These are phyloP conservation scores for Octodonta nipae DNA, from an alignment of 2,888 invertebrate species.

Conservation along the genomic window DNA sequence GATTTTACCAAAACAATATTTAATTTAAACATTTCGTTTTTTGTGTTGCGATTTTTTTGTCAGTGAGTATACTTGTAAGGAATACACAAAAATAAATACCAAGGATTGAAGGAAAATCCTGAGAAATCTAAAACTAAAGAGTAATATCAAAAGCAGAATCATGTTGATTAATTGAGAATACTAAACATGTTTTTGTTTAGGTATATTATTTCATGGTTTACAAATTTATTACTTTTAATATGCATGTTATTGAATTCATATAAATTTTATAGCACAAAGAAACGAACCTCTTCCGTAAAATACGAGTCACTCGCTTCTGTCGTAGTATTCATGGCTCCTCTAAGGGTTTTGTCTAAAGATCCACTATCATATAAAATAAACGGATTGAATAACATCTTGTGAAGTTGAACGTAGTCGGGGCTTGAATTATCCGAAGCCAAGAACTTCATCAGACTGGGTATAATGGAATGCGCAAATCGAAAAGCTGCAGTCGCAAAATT, in stretches of 20 bases:
- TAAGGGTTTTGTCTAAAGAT: slow-evolving; percentile 50
- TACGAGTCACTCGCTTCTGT: slow-evolving; percentile 49
- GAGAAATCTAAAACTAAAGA: no score
- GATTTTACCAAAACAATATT: no score
- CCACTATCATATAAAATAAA: slow-evolving; percentile 50
- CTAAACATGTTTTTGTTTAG: not conserved
- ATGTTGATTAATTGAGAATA: no score
- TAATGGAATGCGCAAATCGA: slow-evolving; percentile 76
- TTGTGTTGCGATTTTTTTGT: no score
- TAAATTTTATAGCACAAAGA: no score
- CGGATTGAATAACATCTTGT: slow-evolving; percentile 70
- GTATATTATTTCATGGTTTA: no score
- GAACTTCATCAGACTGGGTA: slow-evolving; percentile 62
- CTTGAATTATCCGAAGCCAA: slow-evolving; percentile 40
- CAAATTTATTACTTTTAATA: not conserved
- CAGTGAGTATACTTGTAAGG: no score
- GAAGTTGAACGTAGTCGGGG: slow-evolving; percentile 54
- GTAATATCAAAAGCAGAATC: no score
- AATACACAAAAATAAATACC: no score
- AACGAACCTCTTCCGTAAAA: slow-evolving; percentile 51
- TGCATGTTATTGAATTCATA: not conserved
- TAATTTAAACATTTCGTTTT: no score
- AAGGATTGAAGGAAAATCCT: no score
- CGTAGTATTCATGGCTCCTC: slow-evolving; percentile 52
- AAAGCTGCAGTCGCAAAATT: slow-evolving; percentile 75